Conservation (phyloP, 2,888 invertebrate species). For the Eupithecia tripunctaria region DNA sequence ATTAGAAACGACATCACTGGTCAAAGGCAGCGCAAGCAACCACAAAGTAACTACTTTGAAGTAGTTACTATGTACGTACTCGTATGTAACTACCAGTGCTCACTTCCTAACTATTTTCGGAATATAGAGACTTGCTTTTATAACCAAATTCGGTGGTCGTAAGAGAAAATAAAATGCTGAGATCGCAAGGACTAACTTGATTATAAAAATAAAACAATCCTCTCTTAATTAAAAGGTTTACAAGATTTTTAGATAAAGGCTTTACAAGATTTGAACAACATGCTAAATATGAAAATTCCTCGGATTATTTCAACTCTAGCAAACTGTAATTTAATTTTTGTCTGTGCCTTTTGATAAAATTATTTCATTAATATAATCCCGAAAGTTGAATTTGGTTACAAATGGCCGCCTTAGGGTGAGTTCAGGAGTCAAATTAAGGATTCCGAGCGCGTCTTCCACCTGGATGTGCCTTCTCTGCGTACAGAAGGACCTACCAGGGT, state of each 20-base stretch:
- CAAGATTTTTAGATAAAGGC: neutral
- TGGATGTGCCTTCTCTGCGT: neutral
- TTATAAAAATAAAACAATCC: neutral
- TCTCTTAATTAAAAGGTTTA: neutral
- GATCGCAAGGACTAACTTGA: neutral
- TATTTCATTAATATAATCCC: slow-evolving; percentile 45
- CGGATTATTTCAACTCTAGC: slow-evolving; percentile 22
- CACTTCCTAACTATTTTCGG: neutral
- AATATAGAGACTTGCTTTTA: neutral
- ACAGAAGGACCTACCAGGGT: neutral
- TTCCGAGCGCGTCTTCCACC: slow-evolving; percentile 28
- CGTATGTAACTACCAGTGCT: neutral
- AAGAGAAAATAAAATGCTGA: neutral
- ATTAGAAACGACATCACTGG: neutral
- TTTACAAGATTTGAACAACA: slow-evolving; percentile 3
- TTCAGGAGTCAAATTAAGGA: slow-evolving; percentile 27
- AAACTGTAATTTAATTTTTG: slow-evolving; percentile 24
- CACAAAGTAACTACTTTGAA: neutral
- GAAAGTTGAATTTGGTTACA: slow-evolving; percentile 42
- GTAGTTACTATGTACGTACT: neutral
- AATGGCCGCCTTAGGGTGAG: slow-evolving; percentile 26
- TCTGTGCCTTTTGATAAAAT: slow-evolving; percentile 37
- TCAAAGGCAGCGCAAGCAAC: neutral
- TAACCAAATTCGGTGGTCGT: neutral
- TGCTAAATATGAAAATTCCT: slow-evolving; percentile 21